Conservation (phyloP, 2,888 invertebrate genomes). For the Furcula furcula region DNA sequence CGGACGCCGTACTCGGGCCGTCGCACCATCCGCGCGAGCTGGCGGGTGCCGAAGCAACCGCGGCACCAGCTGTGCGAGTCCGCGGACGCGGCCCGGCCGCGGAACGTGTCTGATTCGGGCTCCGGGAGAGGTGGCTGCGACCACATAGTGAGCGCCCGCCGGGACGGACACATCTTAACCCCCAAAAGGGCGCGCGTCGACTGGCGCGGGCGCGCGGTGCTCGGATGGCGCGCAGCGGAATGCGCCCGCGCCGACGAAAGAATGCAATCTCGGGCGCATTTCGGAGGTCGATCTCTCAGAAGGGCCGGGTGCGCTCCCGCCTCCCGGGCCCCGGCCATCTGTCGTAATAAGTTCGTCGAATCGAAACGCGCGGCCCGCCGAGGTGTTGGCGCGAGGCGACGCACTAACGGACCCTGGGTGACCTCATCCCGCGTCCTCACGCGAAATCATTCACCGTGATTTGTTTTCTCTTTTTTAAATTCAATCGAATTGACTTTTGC, state of each 20-base stretch:
- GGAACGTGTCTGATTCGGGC: conserved; percentile 52
- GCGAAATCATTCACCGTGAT: conserved; percentile 58
- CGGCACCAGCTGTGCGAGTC: conserved; percentile 55
- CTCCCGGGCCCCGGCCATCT: conserved; percentile 74
- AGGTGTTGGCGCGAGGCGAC: conserved; percentile 55
- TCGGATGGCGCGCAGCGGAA: conserved; percentile 78
- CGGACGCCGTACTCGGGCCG: conserved; percentile 69
- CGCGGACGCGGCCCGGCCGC: conserved; percentile 57
- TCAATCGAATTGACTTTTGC: conserved; percentile 11
- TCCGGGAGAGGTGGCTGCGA: conserved; percentile 75
- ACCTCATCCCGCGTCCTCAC: conserved; percentile 61
- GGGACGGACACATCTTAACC: conserved; percentile 80
- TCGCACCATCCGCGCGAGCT: conserved; percentile 70
- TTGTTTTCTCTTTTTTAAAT: conserved; percentile 18
- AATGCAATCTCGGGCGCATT: conserved; percentile 83
- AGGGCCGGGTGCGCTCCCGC: conserved; percentile 74
- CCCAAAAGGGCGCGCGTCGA: conserved; percentile 81
- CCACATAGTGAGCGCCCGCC: conserved; percentile 79
- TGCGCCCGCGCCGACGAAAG: conserved; percentile 82
- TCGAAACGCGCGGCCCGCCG: conserved; percentile 67
- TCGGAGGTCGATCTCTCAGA: conserved; percentile 81
- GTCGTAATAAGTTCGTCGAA: conserved; percentile 82
- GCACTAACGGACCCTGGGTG: conserved; percentile 64
- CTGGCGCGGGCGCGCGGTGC: conserved; percentile 71
- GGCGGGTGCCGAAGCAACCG: conserved; percentile 54